Evolutionary conservation across 2,797 vertebrate species (phyloP), one percentile per base, ranked within the genome.

Genomic region (Coreius guichenoti): DNA sequence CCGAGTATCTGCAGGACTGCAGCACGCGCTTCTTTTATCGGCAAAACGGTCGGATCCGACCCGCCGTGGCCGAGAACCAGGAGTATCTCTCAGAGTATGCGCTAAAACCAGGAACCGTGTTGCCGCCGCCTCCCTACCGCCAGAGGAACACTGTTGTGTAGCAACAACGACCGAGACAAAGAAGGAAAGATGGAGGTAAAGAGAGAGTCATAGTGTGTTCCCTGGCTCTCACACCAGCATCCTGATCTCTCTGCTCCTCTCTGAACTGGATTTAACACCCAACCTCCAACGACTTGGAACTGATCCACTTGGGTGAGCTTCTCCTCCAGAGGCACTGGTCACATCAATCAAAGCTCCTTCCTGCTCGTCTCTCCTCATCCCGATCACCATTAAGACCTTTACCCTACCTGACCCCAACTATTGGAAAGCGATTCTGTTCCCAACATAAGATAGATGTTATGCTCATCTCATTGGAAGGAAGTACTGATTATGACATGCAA

Each of bases 101-200:
- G 19, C 95, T 99, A 94, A 99, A 99, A 92, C 97, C 98, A 4
- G 98, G 98, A 91, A 96, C 97, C 47, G 96, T 98, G 91, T 94
- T 99, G 93, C 98, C 98, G 6, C 98, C 98, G 0, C 98, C 98
- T 0, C 98, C 98, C 78, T 99, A 99, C 95, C 97, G 98, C 94
- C 98, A 99, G 96, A 96, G 98, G 90, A 99, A 99, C 81, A 99
- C 98, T 88, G 98, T 99, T 92, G 98, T 99, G 94, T 99, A 97
- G 96, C 54, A 69, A 26, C 72, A 63, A 17, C 2, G 13, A 29
- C 45, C 21, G 11, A 82, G n/a, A 43, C 56, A 23, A 65, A 65
- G 54, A 61, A 61, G 78, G 17, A 68, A 54, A 74, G 58, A 84
- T 84, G 80, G 63, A 87, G 80, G 56, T 85, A 77, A 47, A 70